Percentiles rank a stretch among this genome's conserved stretches.
Conservation (phyloP, 2,113 vertebrate genomes). For the Erpornis zantholeuca region DNA sequence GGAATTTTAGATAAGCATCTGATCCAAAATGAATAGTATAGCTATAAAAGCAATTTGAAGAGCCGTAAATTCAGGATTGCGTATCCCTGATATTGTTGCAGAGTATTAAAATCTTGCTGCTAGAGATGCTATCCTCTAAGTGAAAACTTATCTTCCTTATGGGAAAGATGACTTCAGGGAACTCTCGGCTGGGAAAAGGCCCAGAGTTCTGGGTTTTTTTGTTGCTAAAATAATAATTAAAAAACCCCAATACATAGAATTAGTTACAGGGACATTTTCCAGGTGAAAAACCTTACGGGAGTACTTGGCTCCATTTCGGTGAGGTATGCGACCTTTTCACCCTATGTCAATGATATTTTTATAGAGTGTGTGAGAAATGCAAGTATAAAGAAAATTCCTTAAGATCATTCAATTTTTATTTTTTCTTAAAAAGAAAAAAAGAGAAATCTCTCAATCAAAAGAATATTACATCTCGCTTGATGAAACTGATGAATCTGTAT, state of each 20-base stretch:
- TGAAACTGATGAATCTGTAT: background rate
- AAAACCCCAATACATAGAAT: background rate
- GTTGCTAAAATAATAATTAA: background rate
- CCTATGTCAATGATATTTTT: conserved; percentile 51
- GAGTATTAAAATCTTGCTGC: conserved; percentile 45
- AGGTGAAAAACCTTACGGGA: conserved; percentile 32
- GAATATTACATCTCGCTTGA: background rate
- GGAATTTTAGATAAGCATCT: conserved; percentile 50
- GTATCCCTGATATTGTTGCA: conserved; percentile 48
- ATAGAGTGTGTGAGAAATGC: conserved; percentile 30
- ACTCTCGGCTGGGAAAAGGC: background rate
- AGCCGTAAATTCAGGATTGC: conserved; percentile 49
- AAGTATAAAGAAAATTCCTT: conserved; percentile 33
- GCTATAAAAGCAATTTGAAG: conserved; percentile 53
- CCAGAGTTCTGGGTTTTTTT: background rate
- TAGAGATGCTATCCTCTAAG: conserved; percentile 53
- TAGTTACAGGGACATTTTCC: conserved; percentile 30
- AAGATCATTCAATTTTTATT: background rate
- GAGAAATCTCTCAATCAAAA: background rate
- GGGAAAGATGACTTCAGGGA: conserved; percentile 46
- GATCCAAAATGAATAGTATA: conserved; percentile 42
- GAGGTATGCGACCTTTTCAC: conserved; percentile 42
- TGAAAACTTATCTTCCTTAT: conserved; percentile 58
- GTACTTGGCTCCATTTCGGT: conserved; percentile 31
- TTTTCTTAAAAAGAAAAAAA: background rate